Evolutionary conservation across 2,113 vertebrate species (phyloP).

Genomic region (Boleophthalmus pectinirostris): DNA sequence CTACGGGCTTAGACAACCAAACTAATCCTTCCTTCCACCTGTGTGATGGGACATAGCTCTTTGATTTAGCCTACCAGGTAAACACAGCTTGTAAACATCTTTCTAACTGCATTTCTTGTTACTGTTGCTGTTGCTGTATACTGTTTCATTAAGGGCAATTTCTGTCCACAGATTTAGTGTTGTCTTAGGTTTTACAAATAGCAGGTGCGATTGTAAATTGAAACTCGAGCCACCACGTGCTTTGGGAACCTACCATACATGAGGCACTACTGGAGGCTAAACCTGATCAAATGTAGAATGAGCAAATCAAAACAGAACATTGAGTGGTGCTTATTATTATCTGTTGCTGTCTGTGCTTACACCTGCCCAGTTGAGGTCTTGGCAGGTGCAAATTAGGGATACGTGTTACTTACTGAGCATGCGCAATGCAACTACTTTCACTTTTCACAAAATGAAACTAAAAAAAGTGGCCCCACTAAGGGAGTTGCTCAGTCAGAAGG

Average conservation of each 20-base stretch:
- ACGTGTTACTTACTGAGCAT: neutral
- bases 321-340: neutral
- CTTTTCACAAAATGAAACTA: neutral
- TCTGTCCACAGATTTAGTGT: neutral
- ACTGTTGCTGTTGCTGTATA: too few species aligned
- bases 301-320: neutral
- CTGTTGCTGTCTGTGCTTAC: too few species aligned
- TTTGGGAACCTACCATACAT: neutral
- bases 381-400: neutral
- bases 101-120: neutral
- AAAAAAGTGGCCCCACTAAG: neutral
- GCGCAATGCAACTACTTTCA: neutral
- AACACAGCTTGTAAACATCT: neutral
- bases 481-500: neutral
- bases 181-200: too few species aligned
- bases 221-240: neutral
- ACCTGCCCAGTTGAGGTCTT: neutral
- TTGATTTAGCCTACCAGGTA: conserved; percentile 18
- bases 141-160: neutral
- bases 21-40: conserved; percentile 37
- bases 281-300: neutral
- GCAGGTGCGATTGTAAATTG: neutral
- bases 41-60: conserved; percentile 37
- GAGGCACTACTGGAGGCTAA: neutral
- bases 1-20: neutral